These are phyloP conservation scores for Yponomeuta evonymella DNA, from an alignment of 2,888 invertebrate species.

Conservation along the genomic window DNA sequence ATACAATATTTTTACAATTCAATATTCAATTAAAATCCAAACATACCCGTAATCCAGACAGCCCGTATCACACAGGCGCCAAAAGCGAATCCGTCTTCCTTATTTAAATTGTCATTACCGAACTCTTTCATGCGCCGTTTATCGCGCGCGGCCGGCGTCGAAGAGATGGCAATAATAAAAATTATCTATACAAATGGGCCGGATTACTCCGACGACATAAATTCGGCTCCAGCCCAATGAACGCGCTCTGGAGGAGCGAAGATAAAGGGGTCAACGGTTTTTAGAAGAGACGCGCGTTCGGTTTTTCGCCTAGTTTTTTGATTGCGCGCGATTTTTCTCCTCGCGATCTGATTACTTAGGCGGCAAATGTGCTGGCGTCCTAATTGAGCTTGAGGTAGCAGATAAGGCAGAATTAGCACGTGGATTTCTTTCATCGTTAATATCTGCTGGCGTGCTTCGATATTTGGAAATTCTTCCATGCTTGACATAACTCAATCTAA, in stretches of 20 bases:
- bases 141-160: slow-evolving; percentile 66
- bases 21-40: too few species aligned
- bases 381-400: not conserved
- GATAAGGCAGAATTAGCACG: slow-evolving; percentile 6
- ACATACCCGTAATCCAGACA: not conserved
- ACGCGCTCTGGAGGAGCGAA: slow-evolving; percentile 54
- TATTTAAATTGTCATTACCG: slow-evolving; percentile 74
- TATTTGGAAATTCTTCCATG: not conserved
- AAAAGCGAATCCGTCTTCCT: slow-evolving; percentile 66
- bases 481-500: too few species aligned
- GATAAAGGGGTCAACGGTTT: slow-evolving; percentile 73
- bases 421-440: not conserved
- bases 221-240: slow-evolving; percentile 73
- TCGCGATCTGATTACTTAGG: slow-evolving; percentile 11
- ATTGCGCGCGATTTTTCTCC: slow-evolving; percentile 24
- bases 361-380: slow-evolving; percentile 6
- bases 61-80: not conserved
- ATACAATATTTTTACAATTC: too few species aligned
- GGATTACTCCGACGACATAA: slow-evolving; percentile 74
- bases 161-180: slow-evolving; percentile 76
- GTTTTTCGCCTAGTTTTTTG: slow-evolving; percentile 27
- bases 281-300: slow-evolving; percentile 34
- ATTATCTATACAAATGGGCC: slow-evolving; percentile 76
- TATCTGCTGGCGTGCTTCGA: not conserved
- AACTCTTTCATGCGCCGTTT: slow-evolving; percentile 69